Percentiles rank a stretch among this genome's conserved stretches.
Conservation (phyloP, 2,113 vertebrate genomes). For the Willisornis vidua region DNA sequence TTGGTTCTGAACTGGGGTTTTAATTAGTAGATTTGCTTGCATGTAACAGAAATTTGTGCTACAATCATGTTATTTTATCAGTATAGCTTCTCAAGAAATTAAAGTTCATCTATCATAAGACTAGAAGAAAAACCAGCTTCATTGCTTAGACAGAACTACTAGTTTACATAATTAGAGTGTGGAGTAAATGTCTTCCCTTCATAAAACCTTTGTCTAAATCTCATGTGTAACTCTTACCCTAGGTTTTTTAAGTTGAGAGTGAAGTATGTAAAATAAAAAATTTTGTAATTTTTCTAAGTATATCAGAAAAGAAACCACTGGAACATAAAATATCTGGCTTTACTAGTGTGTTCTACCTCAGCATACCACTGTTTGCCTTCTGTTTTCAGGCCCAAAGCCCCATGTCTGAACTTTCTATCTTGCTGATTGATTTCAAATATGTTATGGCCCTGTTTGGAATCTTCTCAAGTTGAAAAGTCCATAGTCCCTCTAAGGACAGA, state of each 20-base stretch:
- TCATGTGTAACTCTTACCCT: neutral
- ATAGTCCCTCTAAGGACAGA: neutral
- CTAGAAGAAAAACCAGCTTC: neutral
- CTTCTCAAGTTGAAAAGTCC: neutral
- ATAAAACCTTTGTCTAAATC: neutral
- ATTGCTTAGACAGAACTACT: neutral
- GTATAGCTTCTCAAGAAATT: neutral
- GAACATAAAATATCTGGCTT: neutral
- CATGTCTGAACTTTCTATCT: neutral
- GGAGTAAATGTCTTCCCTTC: neutral
- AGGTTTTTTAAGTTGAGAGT: neutral
- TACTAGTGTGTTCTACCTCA: neutral
- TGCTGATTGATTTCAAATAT: neutral
- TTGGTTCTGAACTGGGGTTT: neutral
- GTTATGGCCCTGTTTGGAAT: neutral
- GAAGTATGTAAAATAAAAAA: neutral
- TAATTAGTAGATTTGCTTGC: neutral
- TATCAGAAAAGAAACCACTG: neutral
- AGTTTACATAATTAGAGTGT: neutral
- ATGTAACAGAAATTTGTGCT: neutral
- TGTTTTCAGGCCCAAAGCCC: neutral
- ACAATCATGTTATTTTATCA: neutral
- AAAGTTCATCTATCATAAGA: neutral
- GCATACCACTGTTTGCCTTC: neutral
- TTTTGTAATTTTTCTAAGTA: neutral